These are phyloP conservation scores for Pegea sp. DNA, from an alignment of 23 tunicate genomes.

Conservation along the genomic window DNA sequence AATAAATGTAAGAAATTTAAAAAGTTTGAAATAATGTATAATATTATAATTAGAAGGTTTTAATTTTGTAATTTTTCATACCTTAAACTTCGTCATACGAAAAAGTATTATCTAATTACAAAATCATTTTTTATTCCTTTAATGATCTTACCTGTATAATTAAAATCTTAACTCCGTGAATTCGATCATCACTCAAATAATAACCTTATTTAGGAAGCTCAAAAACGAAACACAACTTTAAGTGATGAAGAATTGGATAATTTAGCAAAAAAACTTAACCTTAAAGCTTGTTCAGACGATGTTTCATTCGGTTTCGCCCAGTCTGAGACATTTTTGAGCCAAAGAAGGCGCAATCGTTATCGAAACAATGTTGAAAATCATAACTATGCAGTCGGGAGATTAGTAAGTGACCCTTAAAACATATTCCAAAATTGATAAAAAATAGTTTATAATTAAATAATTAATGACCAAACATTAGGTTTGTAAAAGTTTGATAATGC, in stretches of 20 bases:
- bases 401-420: conserved; percentile 7
- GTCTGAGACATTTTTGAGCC: conserved; percentile 15
- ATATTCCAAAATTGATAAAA: too few species aligned
- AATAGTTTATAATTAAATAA: too few species aligned
- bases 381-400: conserved; percentile 38
- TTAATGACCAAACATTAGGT: too few species aligned
- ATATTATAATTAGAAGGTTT: too few species aligned
- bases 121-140: too few species aligned
- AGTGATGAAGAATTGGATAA: conserved; percentile 9
- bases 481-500: too few species aligned
- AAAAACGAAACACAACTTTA: conserved; percentile 11
- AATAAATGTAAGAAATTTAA: too few species aligned
- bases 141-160: background rate
- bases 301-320: conserved; percentile 21
- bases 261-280: conserved; percentile 25
- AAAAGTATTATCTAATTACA: too few species aligned
- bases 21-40: too few species aligned
- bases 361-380: conserved; percentile 12
- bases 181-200: background rate
- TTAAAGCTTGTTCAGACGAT: conserved; percentile 51
- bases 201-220: conserved; percentile 45
- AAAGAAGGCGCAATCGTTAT: conserved; percentile 1
- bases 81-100: too few species aligned
- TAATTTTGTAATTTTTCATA: too few species aligned
- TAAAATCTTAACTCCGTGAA: background rate